Evolutionary conservation across 2,888 invertebrate genomes (phyloP).

Genomic region (Oxyteleia sp.): DNA sequence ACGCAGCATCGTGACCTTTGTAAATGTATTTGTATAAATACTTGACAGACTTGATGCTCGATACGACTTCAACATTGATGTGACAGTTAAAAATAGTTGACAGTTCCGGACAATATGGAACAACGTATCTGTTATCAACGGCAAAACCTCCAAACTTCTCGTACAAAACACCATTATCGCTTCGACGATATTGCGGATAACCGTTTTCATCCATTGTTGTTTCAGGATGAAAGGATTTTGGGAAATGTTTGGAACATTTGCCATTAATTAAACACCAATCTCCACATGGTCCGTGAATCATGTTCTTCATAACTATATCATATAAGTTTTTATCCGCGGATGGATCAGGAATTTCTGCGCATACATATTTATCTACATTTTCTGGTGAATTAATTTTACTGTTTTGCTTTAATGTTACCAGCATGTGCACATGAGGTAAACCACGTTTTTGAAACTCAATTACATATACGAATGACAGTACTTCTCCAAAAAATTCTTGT

Average conservation of each 20-base stretch:
- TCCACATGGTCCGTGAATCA: constrained; percentile 2
- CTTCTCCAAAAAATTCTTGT: neutral
- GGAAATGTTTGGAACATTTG: constrained; percentile 1
- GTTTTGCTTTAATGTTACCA: constrained; percentile 1
- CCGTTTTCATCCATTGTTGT: neutral
- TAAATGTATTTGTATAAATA: constrained; percentile 79
- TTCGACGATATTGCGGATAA: constrained; percentile 27
- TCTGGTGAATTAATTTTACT: neutral
- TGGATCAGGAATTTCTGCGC: constrained; percentile 1
- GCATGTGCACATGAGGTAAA: neutral
- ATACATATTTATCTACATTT: neutral
- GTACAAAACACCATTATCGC: constrained; percentile 69
- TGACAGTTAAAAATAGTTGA: constrained; percentile 75
- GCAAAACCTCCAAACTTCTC: constrained; percentile 60
- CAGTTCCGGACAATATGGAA: constrained; percentile 76
- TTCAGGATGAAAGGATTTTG: neutral
- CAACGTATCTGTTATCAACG: constrained; percentile 82
- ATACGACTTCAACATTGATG: constrained; percentile 80
- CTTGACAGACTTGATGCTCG: constrained; percentile 75
- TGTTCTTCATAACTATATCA: neutral
- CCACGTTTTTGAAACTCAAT: constrained; percentile 1
- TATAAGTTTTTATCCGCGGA: neutral
- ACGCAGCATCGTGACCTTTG: constrained; percentile 77
- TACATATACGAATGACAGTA: neutral
- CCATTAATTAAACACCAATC: neutral